Base-by-base conservation (phyloP, 2,888 invertebrate species). In the Imbricaverruca yamaguchii region DNA sequence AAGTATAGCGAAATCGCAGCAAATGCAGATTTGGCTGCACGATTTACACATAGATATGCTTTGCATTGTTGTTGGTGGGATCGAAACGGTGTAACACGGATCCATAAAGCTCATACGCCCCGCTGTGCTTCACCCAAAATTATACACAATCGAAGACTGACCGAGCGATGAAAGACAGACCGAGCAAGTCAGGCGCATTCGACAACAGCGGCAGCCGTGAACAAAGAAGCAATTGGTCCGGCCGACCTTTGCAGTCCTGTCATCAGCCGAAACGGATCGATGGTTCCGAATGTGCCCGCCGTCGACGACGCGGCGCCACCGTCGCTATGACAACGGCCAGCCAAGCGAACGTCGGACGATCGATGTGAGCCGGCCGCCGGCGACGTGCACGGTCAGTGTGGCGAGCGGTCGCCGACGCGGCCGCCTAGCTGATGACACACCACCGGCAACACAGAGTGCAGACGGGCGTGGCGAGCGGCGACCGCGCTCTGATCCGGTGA, bases 241-340 rank as follows among this genome's bases (percentile, higher is more conserved):
- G 39, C 39, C 39, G 39, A 39, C 39, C 39, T 39, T 39, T 39
- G 39, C 61, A 2, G 61, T 18, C 18, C 7, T 9, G 61, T 15
- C 61, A 61, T 15, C 18, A 15, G 61, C 8, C 15, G 15, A 61
- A 61, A 61, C 69, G 69, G 74, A 55, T 74, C 74, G 74, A 74
- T 74, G 10, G 74, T 74, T 74, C 18, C 53, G 74, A 21, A 53
- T 55, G 6, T 12, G 53, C 21, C 74, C 74, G 55, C 74, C 55
- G 55, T 15, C 21, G 59, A 13, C 21, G 74, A 10, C 53, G 53
- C 74, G 74, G 74, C 74, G 74, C 74, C 74, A 74, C 74, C 55
- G 74, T 74, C 74, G 74, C 74, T 55, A 74, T 74, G 74, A 55
- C 74, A 21, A 74, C 74, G 74, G 53, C 53, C 21, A 18, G 9